Evolutionary conservation across 1,140 invertebrate species (phyloP).

Genomic region (Drosophila bocqueti): DNA sequence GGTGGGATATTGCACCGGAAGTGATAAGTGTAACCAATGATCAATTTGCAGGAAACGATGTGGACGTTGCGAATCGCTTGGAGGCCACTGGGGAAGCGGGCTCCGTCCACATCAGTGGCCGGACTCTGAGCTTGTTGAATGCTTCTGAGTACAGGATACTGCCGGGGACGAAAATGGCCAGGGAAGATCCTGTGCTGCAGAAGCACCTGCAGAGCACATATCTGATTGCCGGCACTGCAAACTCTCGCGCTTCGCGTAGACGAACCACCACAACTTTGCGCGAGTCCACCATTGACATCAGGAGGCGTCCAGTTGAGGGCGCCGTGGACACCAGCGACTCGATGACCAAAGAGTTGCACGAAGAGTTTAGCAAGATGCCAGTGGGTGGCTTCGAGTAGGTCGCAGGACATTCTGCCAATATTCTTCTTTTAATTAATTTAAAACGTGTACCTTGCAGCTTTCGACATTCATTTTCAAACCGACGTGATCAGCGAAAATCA

Average conservation of each 20-base stretch:
- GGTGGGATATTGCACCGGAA: conserved; percentile 85
- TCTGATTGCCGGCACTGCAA: background rate
- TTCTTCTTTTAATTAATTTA: background rate
- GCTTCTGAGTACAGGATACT: background rate
- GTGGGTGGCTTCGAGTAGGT: conserved; percentile 16
- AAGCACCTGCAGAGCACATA: background rate
- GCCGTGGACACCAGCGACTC: background rate
- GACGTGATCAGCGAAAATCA: conserved; percentile 2
- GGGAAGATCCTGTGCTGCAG: background rate
- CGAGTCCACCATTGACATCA: background rate
- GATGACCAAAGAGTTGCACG: conserved; percentile 6
- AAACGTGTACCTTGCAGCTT: background rate
- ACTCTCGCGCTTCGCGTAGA: too few species aligned
- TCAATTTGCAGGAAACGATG: conserved; percentile 87
- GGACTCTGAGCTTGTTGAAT: conserved; percentile 1
- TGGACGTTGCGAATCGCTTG: conserved; percentile 96
- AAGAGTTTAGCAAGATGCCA: conserved; percentile 26
- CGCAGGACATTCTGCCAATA: background rate
- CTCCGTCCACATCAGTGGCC: conserved; percentile 86
- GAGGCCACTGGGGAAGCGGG: conserved; percentile 95
- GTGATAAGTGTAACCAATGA: background rate
- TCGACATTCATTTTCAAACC: background rate
- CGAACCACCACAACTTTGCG: too few species aligned
- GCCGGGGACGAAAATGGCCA: background rate
- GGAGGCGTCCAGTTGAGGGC: background rate